A percentile compares a stretch with the other conserved stretches of the same genome.
Conservation (phyloP, 2,888 invertebrate species). For the Mycalesis mineus region DNA sequence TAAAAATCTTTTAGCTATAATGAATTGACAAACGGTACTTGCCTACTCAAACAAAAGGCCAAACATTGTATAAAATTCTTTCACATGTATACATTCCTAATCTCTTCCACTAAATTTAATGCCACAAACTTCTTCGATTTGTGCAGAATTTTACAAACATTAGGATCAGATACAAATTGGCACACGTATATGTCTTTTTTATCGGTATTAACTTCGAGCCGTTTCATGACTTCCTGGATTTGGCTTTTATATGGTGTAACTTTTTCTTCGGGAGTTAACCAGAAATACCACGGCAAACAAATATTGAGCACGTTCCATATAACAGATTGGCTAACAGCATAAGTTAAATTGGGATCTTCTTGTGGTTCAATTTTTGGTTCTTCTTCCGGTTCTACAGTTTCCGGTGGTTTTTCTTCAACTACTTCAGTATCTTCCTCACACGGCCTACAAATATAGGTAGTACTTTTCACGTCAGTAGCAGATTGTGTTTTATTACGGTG, state of each 20-base stretch:
- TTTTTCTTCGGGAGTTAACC: slow-evolving; percentile 48
- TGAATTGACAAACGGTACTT: too few species aligned
- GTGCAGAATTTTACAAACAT: slow-evolving; percentile 55
- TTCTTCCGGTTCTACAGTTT: slow-evolving; percentile 47
- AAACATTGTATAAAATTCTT: background rate
- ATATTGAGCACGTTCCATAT: slow-evolving; percentile 64
- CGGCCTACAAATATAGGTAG: slow-evolving; percentile 57
- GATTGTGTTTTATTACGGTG: slow-evolving; percentile 47
- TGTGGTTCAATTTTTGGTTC: slow-evolving; percentile 44
- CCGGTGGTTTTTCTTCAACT: slow-evolving; percentile 41
- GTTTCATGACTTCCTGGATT: slow-evolving; percentile 45
- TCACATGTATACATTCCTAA: slow-evolving; percentile 35
- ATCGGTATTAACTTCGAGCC: slow-evolving; percentile 55
- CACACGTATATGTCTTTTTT: slow-evolving; percentile 60
- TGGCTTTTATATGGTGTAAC: slow-evolving; percentile 48
- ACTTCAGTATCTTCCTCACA: slow-evolving; percentile 47
- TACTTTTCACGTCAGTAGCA: slow-evolving; percentile 44
- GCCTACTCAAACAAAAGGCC: background rate
- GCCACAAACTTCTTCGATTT: slow-evolving; percentile 61
- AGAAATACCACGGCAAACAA: slow-evolving; percentile 66
- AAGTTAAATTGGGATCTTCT: slow-evolving; percentile 49
- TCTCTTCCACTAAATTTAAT: slow-evolving; percentile 49
- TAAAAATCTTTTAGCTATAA: too few species aligned
- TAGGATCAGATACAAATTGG: slow-evolving; percentile 54
- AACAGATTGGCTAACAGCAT: slow-evolving; percentile 54